Evolutionary conservation across 2,113 vertebrate genomes (phyloP).

Genomic region (Corythornis cristatus): DNA sequence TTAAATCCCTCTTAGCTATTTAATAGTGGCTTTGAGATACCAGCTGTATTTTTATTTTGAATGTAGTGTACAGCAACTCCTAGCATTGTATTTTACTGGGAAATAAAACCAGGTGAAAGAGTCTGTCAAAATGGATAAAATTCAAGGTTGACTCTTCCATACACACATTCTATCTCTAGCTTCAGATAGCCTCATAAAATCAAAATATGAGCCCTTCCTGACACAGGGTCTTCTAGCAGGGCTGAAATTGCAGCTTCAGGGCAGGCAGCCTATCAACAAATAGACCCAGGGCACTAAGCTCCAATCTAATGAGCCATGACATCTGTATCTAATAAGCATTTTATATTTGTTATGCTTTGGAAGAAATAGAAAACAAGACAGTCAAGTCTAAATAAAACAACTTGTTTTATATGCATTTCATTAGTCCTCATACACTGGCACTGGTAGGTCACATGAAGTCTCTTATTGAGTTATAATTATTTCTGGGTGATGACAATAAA

Average conservation of each 20-base stretch:
- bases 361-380: background rate
- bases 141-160: background rate
- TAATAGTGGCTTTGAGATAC: background rate
- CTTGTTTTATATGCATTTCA: background rate
- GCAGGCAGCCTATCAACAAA: background rate
- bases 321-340: background rate
- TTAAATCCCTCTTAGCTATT: background rate
- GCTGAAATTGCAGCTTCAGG: background rate
- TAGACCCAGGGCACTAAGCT: background rate
- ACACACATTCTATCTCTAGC: background rate
- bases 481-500: background rate
- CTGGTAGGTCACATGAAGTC: background rate
- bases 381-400: background rate
- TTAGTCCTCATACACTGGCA: background rate
- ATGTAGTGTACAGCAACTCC: background rate
- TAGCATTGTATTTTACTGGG: background rate
- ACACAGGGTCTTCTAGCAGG: background rate
- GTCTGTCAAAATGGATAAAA: background rate
- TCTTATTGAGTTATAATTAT: background rate
- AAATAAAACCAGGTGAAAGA: background rate
- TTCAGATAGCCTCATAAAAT: background rate
- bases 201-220: background rate
- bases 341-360: background rate
- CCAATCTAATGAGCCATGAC: background rate
- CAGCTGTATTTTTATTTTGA: background rate